Conservation (phyloP, 1,140 invertebrate species). For the Diachasmimorpha longicaudata region DNA sequence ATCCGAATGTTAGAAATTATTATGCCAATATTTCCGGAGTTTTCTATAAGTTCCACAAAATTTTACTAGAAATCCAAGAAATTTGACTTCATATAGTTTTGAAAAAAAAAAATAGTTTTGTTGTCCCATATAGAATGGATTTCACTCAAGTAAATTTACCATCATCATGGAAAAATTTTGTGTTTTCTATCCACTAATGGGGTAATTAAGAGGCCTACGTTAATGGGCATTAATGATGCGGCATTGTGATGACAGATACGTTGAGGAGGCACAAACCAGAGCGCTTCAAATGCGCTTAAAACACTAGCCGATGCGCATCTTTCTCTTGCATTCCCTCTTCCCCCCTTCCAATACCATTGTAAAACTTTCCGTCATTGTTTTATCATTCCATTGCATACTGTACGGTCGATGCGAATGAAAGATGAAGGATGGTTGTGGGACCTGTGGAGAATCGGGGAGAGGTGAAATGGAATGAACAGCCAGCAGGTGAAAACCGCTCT, state of each 20-base stretch:
- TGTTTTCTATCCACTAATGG: neutral
- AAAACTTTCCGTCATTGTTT: slow-evolving; percentile 31
- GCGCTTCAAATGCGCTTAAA: no score
- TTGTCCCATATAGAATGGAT: no score
- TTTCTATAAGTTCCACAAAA: no score
- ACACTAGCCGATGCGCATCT: slow-evolving; percentile 39
- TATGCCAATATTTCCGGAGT: no score
- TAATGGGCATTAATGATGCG: neutral
- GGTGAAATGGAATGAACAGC: slow-evolving; percentile 18
- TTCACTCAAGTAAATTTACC: neutral
- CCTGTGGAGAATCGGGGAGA: neutral
- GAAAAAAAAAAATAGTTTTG: no score
- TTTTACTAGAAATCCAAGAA: no score
- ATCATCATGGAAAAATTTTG: neutral
- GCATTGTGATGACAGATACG: neutral
- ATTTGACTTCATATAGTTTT: no score
- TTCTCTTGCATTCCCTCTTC: slow-evolving; percentile 43
- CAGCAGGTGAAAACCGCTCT: slow-evolving; percentile 24
- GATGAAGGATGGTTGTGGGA: neutral
- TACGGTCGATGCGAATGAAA: neutral
- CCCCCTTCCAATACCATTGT: slow-evolving; percentile 43
- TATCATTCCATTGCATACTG: slow-evolving; percentile 22
- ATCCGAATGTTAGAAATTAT: no score
- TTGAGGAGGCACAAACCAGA: neutral
- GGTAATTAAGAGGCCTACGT: neutral